Evolutionary conservation across 2,888 invertebrate genomes (phyloP).

Genomic region (Microplitis manilae): DNA sequence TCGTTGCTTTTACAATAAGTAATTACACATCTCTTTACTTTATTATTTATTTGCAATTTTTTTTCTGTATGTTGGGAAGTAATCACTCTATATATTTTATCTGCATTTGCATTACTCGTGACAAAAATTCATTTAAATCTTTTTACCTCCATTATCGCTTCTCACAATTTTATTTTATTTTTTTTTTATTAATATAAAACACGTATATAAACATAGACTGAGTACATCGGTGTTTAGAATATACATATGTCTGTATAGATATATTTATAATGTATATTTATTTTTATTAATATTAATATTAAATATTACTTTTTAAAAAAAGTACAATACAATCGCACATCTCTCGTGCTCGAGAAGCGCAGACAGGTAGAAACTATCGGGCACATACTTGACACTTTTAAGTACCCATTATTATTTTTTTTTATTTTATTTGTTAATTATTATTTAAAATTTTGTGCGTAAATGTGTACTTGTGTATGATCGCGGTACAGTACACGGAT

Average conservation of each 20-base stretch:
- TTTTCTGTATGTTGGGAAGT: slow-evolving; percentile 15
- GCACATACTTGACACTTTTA: slow-evolving; percentile 20
- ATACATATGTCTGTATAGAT: slow-evolving; percentile 52
- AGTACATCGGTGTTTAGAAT: slow-evolving; percentile 69
- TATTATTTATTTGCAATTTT: slow-evolving; percentile 28
- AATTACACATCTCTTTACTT: slow-evolving; percentile 24
- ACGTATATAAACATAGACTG: slow-evolving; percentile 71
- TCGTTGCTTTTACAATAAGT: slow-evolving; percentile 20
- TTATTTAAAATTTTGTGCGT: slow-evolving; percentile 2
- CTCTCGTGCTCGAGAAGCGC: slow-evolving; percentile 33
- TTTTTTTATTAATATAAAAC: slow-evolving; percentile 67
- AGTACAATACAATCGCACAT: slow-evolving; percentile 36
- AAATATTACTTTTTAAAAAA: slow-evolving; percentile 58
- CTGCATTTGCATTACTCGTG: background rate
- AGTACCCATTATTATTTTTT: slow-evolving; percentile 10
- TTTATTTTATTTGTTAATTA: slow-evolving; percentile 22
- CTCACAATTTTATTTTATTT: slow-evolving; percentile 13
- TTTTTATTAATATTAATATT: slow-evolving; percentile 45
- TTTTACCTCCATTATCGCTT: background rate
- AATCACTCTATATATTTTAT: background rate
- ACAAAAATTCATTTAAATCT: background rate
- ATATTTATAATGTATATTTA: slow-evolving; percentile 49
- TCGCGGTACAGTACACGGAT: slow-evolving; percentile 31
- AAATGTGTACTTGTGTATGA: background rate
- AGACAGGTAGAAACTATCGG: slow-evolving; percentile 43